phyloP scores from a whole-genome alignment of 2,113 vertebrate genomes.

The Reinhardtius hippoglossoides region DNA sequence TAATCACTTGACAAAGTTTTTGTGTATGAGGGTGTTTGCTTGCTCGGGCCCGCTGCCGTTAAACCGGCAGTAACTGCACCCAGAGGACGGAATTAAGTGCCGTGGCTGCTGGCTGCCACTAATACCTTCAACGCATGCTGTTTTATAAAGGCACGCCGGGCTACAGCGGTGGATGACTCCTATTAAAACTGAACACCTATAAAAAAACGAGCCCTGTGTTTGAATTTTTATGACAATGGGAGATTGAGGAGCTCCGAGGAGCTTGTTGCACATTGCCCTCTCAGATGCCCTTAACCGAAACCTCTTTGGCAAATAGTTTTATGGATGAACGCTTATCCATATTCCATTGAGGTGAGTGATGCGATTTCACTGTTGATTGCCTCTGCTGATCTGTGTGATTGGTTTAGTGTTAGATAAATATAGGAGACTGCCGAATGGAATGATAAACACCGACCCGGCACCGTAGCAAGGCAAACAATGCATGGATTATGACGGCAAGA shows the following conservation, averaged over 20 bases:
- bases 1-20: constrained; percentile 50
- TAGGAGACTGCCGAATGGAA: constrained; percentile 65
- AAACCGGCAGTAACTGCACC: constrained; percentile 37
- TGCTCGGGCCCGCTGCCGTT: constrained; percentile 28
- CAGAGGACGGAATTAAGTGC: constrained; percentile 49
- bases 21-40: constrained; percentile 38
- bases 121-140: constrained; percentile 48
- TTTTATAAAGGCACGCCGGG: constrained; percentile 56
- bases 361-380: constrained; percentile 82
- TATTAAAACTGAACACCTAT: constrained; percentile 53
- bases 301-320: constrained; percentile 74
- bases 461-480: constrained; percentile 73
- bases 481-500: constrained; percentile 65
- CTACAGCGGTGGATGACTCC: constrained; percentile 38
- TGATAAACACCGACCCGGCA: constrained; percentile 58
- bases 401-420: constrained; percentile 79
- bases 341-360: constrained; percentile 72
- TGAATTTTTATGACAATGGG: constrained; percentile 59
- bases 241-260: constrained; percentile 36
- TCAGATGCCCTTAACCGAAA: constrained; percentile 69
- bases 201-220: constrained; percentile 41
- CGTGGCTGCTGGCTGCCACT: constrained; percentile 33
- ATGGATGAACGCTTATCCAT: constrained; percentile 78
- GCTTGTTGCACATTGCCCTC: constrained; percentile 48
- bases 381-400: constrained; percentile 75